Evolutionary conservation across 2,797 vertebrate genomes (phyloP).

Genomic region (Kryptolebias ocellatus): DNA sequence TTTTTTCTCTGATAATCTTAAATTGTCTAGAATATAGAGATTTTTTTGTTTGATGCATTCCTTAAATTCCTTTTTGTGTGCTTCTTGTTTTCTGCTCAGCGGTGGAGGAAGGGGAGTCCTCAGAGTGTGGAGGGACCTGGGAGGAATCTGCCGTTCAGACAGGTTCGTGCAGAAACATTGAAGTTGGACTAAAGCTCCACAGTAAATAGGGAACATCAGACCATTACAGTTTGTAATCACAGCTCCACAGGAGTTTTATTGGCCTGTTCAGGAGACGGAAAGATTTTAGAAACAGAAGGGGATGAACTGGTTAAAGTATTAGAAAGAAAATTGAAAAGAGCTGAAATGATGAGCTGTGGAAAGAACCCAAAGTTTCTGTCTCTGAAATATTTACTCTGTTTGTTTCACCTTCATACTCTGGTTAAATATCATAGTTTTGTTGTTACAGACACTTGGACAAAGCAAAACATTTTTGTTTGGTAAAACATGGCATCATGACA

Average conservation of each 20-base stretch:
- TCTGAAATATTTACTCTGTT: no score
- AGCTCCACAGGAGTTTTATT: no score
- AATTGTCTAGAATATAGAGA: no score
- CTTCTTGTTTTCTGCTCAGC: constrained; percentile 69
- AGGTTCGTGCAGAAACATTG: constrained; percentile 83
- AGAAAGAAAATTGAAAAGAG: constrained; percentile 25
- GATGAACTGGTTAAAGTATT: constrained; percentile 30
- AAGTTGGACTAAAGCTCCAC: no score
- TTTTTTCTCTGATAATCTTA: no score
- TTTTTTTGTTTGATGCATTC: no score
- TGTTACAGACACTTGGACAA: no score
- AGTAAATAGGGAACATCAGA: not conserved
- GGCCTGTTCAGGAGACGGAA: not conserved
- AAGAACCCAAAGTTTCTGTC: constrained; percentile 9
- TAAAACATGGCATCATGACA: no score
- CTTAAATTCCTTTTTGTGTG: constrained; percentile 27
- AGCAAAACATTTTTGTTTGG: no score
- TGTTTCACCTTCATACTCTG: no score
- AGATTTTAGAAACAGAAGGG: constrained; percentile 26
- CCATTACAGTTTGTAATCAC: not conserved
- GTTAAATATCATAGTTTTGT: no score
- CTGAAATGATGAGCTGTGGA: constrained; percentile 40
- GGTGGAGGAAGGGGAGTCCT: constrained; percentile 94
- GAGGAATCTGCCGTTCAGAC: constrained; percentile 90
- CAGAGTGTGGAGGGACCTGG: constrained; percentile 92